Percentiles rank a stretch among this genome's conserved stretches.
Evolutionary conservation across 2,113 vertebrate genomes (phyloP).

Genomic region (Mungos mungo): DNA sequence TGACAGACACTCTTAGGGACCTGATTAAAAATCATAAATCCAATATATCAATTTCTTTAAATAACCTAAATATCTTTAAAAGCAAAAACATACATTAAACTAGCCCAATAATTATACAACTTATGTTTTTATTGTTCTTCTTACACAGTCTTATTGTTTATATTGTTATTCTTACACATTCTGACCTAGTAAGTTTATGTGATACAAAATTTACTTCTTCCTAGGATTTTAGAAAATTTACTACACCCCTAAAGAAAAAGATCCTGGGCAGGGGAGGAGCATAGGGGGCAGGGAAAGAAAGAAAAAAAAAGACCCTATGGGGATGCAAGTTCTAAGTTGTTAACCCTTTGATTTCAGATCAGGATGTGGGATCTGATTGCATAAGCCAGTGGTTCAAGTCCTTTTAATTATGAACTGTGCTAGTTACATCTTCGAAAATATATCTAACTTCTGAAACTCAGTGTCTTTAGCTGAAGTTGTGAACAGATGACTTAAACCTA

Average conservation of each 20-base stretch:
- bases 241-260: not conserved
- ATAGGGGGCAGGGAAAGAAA: not conserved
- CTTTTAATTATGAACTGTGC: not conserved
- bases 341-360: not conserved
- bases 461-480: not conserved
- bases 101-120: not conserved
- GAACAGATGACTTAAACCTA: not conserved
- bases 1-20: not conserved
- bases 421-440: not conserved
- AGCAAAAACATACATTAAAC: not conserved
- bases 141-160: not conserved
- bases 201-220: not conserved
- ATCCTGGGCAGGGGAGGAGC: not conserved
- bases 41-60: not conserved
- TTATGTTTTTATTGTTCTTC: not conserved
- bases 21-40: constrained; percentile 23
- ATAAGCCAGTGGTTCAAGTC: not conserved
- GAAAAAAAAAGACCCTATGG: not conserved
- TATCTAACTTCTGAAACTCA: not conserved
- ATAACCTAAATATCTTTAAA: not conserved
- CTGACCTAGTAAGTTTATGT: not conserved
- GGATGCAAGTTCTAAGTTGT: not conserved
- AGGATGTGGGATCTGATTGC: not conserved
- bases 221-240: not conserved
- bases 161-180: not conserved